A percentile compares a stretch with the other conserved stretches of the same genome.
phyloP scores from a whole-genome alignment of 2,113 vertebrate species.

The Myrmecobius fasciatus region DNA sequence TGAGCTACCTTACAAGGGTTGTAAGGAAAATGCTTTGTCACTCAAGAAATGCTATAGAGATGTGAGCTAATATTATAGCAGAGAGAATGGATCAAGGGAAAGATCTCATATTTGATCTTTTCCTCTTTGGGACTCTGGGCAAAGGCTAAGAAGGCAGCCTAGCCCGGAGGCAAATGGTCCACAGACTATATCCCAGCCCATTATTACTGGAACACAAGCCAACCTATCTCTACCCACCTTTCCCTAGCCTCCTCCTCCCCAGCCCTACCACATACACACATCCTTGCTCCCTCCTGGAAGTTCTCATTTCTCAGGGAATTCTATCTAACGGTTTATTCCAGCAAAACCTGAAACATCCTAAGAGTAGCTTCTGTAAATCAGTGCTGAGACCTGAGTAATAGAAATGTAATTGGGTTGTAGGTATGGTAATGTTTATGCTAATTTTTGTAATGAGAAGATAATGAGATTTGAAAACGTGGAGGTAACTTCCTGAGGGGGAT shows the following conservation, averaged over 20 bases:
- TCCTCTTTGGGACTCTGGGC: neutral
- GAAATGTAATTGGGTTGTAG: neutral
- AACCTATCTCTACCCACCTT: neutral
- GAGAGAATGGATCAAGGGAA: neutral
- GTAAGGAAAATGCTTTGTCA: neutral
- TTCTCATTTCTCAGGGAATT: neutral
- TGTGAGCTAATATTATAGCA: neutral
- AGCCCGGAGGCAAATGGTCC: neutral
- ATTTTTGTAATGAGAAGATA: constrained; percentile 4
- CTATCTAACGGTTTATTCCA: neutral
- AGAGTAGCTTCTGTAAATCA: neutral
- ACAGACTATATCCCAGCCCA: neutral
- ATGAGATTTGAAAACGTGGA: neutral
- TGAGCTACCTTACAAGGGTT: neutral
- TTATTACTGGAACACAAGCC: neutral
- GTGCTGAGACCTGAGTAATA: neutral
- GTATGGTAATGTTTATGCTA: neutral
- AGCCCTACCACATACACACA: neutral
- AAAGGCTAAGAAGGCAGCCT: neutral
- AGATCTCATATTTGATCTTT: neutral
- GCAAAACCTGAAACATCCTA: neutral
- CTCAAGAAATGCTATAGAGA: neutral
- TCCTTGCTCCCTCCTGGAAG: neutral
- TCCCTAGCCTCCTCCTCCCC: neutral
- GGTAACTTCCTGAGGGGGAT: constrained; percentile 3